Evolutionary conservation across 2,888 invertebrate species (phyloP), one percentile per base, ranked within the genome.

Genomic region (Arge pagana): DNA sequence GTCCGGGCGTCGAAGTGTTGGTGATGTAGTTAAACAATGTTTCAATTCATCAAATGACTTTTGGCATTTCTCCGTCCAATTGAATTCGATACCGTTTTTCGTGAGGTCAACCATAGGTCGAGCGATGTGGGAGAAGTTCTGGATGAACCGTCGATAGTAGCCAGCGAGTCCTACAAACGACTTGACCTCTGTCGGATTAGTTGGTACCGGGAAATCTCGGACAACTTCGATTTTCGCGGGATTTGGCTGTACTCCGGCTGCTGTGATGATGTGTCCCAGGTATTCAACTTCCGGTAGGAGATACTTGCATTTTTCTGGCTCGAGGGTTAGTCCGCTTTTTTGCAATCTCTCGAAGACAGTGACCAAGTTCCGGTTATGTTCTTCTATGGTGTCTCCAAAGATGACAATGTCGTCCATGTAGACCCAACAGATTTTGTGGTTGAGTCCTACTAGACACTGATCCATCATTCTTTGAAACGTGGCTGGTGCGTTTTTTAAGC

Each of bases 401-500:
- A 55, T 21, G 11, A 70, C 45, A 7, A 66, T 61, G 35, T 70
- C 68, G 50, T 71, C 68, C 16, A 67, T 49, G 55, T 66, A 71
- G 0, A 64, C 60, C 5, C 58, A 50, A 16, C 58, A 58, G 39
- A 59, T 50, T 6, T 52, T 39, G 19, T 40, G 53, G 3, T 50
- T 51, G 36, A 60, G 24, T 4, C 54, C 57, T 11, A 53, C 43
- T 4, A 76, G 49, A 1, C 67, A 59, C 28, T 59, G 55, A 51
- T 70, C 62, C 59, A 72, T 72, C 7, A 65, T 35, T 4, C 74
- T 16, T 54, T 70, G 70, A 53, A 76, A 76, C 1, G 70, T 70
- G 1, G 60, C 57, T 2, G 72, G 70, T 0, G 65, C 59, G 36
- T 64, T 69, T 35, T 60, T 58, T 3, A 72, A 52, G 0, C 71